Conservation (phyloP, 1,140 invertebrate genomes). For the Heterodera schachtii region DNA sequence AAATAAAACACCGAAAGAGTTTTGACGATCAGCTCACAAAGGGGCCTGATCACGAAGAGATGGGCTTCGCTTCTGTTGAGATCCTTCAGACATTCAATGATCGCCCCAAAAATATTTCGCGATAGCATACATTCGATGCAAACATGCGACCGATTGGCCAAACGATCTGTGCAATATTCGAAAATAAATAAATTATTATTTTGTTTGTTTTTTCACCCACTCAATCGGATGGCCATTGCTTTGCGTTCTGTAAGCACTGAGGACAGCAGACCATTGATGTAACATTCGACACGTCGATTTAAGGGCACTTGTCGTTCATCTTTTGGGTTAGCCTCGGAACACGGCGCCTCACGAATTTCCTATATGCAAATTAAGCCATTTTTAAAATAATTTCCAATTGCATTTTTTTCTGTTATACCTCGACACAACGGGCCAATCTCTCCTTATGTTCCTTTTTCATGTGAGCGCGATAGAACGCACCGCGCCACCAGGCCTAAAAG, state of each 20-base stretch:
- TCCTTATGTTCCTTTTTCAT: conserved; percentile 20
- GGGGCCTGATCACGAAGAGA: conserved; percentile 27
- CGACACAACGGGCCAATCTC: conserved; percentile 10
- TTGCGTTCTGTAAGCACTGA: conserved; percentile 27
- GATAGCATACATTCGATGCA: conserved; percentile 23
- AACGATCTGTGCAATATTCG: conserved; percentile 25
- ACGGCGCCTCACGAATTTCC: conserved; percentile 18
- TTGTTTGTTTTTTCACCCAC: background rate
- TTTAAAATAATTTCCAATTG: too few relatives aligned
- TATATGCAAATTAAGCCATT: background rate
- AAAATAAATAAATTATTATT: background rate
- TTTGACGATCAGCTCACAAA: conserved; percentile 22
- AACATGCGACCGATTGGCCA: conserved; percentile 26
- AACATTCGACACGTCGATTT: conserved; percentile 17
- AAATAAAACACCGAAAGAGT: conserved; percentile 9
- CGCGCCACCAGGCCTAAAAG: conserved; percentile 30
- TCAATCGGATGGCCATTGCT: conserved; percentile 27
- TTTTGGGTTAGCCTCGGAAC: conserved; percentile 28
- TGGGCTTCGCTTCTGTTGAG: conserved; percentile 30
- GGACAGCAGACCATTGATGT: conserved; percentile 16
- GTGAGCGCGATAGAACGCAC: conserved; percentile 2
- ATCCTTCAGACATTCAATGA: conserved; percentile 18
- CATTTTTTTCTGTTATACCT: background rate
- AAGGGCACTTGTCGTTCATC: conserved; percentile 23
- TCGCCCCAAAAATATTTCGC: background rate